These are phyloP conservation scores for Latheticus oryzae DNA, from an alignment of 2,888 invertebrate genomes.

Conservation along the genomic window DNA sequence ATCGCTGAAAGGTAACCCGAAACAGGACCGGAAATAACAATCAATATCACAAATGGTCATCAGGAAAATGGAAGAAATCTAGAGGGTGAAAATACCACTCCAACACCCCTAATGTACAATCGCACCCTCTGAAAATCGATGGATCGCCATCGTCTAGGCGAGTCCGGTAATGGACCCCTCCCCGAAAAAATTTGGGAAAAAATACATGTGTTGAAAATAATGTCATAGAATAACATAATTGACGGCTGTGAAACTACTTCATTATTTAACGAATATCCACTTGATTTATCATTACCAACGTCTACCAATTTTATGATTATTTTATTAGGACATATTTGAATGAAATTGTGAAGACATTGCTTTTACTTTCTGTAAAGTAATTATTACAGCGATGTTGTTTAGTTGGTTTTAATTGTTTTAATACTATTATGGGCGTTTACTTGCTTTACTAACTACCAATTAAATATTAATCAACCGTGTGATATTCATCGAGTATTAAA, in stretches of 20 bases:
- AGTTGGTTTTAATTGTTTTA: conserved; percentile 25
- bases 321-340: conserved; percentile 20
- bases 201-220: conserved; percentile 23
- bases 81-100: no score
- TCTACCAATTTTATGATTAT: conserved; percentile 22
- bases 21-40: conserved; percentile 9
- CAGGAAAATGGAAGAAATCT: no score
- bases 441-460: conserved; percentile 6
- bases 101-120: no score
- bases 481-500: conserved; percentile 16
- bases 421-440: conserved; percentile 16
- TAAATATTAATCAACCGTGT: conserved; percentile 15
- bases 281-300: conserved; percentile 26
- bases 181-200: conserved; percentile 18
- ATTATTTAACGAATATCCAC: conserved; percentile 32
- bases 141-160: conserved; percentile 19
- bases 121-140: conserved; percentile 20
- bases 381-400: conserved; percentile 20
- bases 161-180: conserved; percentile 4
- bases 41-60: background rate
- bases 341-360: conserved; percentile 14
- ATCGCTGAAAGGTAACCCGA: conserved; percentile 22
- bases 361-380: conserved; percentile 16
- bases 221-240: conserved; percentile 20
- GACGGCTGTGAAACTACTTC: conserved; percentile 19